These are phyloP conservation scores for Tragulus kanchil DNA, from an alignment of 2,113 vertebrate species.

Conservation along the genomic window DNA sequence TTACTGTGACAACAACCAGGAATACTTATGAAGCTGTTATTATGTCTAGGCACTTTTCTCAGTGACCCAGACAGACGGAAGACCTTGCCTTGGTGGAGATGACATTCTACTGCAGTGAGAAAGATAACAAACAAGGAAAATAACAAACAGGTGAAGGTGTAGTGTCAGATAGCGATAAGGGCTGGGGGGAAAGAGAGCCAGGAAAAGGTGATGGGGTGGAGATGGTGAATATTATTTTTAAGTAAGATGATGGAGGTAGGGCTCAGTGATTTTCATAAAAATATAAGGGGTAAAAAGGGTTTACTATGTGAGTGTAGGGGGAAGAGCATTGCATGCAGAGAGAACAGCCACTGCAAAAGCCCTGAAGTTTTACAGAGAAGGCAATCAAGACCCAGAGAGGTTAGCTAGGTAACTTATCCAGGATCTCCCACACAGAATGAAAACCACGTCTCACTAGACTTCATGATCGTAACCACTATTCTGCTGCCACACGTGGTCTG, in stretches of 20 bases:
- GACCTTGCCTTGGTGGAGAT: background rate
- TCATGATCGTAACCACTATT: background rate
- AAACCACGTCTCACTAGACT: background rate
- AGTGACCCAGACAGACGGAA: background rate
- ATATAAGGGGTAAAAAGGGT: background rate
- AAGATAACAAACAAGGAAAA: background rate
- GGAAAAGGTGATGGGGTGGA: accelerated
- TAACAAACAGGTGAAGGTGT: background rate
- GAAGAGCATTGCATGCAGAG: background rate
- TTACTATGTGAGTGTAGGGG: accelerated
- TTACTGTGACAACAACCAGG: background rate
- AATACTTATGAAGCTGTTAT: background rate
- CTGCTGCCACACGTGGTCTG: background rate
- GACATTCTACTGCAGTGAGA: background rate
- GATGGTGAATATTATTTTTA: background rate
- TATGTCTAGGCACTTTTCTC: background rate
- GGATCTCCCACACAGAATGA: background rate
- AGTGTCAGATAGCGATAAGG: background rate
- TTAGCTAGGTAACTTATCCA: background rate
- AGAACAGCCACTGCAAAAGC: background rate
- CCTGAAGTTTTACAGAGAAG: background rate
- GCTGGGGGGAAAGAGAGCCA: accelerated
- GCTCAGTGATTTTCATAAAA: background rate
- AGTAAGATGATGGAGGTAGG: too few relatives aligned
- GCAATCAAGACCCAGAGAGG: background rate